Evolutionary conservation across 2,888 invertebrate species (phyloP), one percentile per base, ranked within the genome.

Genomic region (Amblyjoppa proteus): DNA sequence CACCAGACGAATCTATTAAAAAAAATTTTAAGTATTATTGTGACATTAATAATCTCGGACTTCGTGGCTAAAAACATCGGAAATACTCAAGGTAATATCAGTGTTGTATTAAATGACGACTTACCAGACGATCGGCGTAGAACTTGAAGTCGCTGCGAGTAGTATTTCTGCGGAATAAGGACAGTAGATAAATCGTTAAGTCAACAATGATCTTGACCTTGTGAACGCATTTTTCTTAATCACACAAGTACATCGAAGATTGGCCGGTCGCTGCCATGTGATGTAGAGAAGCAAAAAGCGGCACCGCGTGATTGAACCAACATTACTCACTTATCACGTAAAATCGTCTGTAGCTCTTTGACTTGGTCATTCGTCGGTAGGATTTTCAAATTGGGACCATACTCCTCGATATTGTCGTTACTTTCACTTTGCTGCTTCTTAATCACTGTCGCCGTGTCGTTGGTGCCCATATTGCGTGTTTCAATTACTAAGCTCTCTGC

Each of bases 91-190:
- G 25, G 28, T 13, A 58, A 28, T 4, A 28, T 58, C 28, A 28
- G 13, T 58, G 28, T 28, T 58, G 76, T 51, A 16, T 69, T 74
- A 11, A 71, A 20, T 34, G 68, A 58, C 31, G 25, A 83, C 95
- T 95, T 94, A 96, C 96, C 94, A 99, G 95, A 88, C 99, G 97
- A 94, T 99, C 99, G 0, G 99, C 99, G 94, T 98, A 99, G 94
- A 99, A 99, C 93, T 99, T 99, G 94, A 99, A 99, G 94, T 99
- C 99, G 95, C 97, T 98, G 89, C 99, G 96, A 2, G 97, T 95
- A 34, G 99, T 99, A 90, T 97, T 97, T 94, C 99, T 99, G 93
- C 88, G 94, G 75, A 80, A 78, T 76, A 71, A 31, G 61, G 53
- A 25, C 38, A 68, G 66, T 69, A 70, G 58, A 73, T 71, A 38